Evolutionary conservation across 2,113 vertebrate species (phyloP).

Genomic region (Ariopsis seemanni): DNA sequence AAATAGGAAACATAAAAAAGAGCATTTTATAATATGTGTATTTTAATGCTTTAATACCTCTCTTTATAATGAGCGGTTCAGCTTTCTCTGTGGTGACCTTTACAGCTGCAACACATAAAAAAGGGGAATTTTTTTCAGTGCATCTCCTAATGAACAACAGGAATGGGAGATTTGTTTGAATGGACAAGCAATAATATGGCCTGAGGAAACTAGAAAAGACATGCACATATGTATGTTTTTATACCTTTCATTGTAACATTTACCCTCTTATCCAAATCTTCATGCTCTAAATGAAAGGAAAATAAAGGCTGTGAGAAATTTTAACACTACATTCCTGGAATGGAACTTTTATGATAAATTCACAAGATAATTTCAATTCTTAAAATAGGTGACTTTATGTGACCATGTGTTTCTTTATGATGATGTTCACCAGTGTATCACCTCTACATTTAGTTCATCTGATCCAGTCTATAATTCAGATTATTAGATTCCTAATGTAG

Average conservation of each 20-base stretch:
- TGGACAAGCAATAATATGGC: neutral
- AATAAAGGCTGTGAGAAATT: neutral
- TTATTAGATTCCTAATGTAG: neutral
- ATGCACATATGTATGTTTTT: neutral
- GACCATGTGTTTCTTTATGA: neutral
- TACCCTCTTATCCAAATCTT: neutral
- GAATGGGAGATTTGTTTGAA: neutral
- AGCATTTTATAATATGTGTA: neutral
- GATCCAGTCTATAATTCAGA: neutral
- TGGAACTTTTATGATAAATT: neutral
- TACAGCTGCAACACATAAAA: conserved; percentile 22
- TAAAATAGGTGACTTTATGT: neutral
- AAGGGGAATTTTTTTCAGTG: neutral
- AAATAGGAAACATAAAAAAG: neutral
- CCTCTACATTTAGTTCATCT: neutral
- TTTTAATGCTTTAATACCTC: conserved; percentile 21
- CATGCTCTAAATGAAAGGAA: neutral
- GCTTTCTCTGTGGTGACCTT: conserved; percentile 35
- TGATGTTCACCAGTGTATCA: neutral
- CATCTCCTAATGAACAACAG: neutral
- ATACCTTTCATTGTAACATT: conserved; percentile 27
- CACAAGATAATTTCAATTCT: neutral
- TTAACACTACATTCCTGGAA: too few species aligned
- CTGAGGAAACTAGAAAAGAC: neutral
- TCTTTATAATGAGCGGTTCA: conserved; percentile 10